A percentile compares a stretch with the other conserved stretches of the same genome.
Conservation (phyloP, 1,140 invertebrate genomes). For the Apis florea region DNA sequence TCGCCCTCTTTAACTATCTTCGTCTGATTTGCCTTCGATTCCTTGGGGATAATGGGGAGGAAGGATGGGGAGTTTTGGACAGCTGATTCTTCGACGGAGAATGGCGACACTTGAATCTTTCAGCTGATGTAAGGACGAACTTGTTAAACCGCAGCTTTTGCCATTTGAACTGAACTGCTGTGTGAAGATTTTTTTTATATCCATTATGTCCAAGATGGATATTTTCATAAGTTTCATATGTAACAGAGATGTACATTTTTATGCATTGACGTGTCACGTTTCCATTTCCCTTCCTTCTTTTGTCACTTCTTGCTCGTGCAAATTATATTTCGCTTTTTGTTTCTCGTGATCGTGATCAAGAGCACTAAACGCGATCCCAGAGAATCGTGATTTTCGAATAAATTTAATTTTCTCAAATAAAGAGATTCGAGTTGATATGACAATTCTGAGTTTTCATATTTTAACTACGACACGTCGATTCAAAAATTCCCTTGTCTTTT, state of each 20-base stretch:
- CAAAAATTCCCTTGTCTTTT: conserved; percentile 13
- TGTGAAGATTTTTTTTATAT: too few species aligned
- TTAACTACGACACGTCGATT: conserved; percentile 46
- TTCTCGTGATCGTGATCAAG: neutral
- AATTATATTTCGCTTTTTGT: conserved; percentile 4
- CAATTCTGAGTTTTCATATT: conserved; percentile 43
- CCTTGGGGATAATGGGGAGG: conserved; percentile 12
- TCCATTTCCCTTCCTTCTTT: too few species aligned
- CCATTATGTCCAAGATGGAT: too few species aligned
- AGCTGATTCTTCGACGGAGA: conserved; percentile 22
- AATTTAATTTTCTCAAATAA: conserved; percentile 13
- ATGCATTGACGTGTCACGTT: too few species aligned
- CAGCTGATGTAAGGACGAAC: conserved; percentile 16
- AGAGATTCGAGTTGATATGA: neutral
- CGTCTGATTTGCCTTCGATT: conserved; percentile 16
- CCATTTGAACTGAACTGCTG: neutral
- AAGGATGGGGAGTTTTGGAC: conserved; percentile 17
- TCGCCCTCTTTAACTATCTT: neutral
- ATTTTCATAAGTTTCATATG: too few species aligned
- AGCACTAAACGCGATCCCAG: neutral
- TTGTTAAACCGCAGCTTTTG: neutral
- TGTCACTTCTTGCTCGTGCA: neutral
- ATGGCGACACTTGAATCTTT: neutral
- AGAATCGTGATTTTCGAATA: conserved; percentile 40
- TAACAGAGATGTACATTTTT: too few species aligned